Conservation (phyloP, 2,113 vertebrate genomes). For the Cavia porcellus region DNA sequence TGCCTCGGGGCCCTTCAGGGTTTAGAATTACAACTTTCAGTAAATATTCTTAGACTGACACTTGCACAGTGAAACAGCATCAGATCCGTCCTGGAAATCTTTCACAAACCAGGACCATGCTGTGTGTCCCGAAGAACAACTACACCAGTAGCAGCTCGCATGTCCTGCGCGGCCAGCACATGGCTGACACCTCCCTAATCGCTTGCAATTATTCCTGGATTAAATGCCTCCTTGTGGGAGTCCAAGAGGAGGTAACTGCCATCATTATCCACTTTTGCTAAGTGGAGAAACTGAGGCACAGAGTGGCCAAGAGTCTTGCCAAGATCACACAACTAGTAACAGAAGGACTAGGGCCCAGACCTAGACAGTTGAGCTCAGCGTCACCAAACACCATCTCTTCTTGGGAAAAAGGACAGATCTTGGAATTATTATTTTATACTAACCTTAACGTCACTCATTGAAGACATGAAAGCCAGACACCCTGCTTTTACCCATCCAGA, state of each 20-base stretch:
- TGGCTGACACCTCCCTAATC: not conserved
- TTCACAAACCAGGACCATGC: not conserved
- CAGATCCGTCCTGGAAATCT: not conserved
- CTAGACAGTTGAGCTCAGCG: not conserved
- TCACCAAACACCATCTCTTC: not conserved
- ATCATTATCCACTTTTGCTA: not conserved
- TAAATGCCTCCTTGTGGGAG: not conserved
- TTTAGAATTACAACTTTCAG: constrained; percentile 65
- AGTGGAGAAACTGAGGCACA: not conserved
- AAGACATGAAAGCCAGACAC: not conserved
- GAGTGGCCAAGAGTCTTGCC: not conserved
- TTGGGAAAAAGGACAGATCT: not conserved
- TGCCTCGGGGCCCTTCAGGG: constrained; percentile 43
- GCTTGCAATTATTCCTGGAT: fast-evolving
- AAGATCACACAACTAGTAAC: not conserved
- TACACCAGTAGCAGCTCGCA: not conserved
- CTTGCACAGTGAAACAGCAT: not conserved
- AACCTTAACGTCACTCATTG: not conserved
- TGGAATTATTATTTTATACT: not conserved
- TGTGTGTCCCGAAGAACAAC: not conserved
- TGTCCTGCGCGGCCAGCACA: fast-evolving
- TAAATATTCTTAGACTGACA: constrained; percentile 60
- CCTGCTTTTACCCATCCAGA: not conserved
- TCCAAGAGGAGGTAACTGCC: too few species aligned
- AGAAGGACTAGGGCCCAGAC: not conserved